Percentiles rank a stretch among this genome's conserved stretches.
phyloP scores from a whole-genome alignment of 2,888 invertebrate genomes.

The Nezara viridula region DNA sequence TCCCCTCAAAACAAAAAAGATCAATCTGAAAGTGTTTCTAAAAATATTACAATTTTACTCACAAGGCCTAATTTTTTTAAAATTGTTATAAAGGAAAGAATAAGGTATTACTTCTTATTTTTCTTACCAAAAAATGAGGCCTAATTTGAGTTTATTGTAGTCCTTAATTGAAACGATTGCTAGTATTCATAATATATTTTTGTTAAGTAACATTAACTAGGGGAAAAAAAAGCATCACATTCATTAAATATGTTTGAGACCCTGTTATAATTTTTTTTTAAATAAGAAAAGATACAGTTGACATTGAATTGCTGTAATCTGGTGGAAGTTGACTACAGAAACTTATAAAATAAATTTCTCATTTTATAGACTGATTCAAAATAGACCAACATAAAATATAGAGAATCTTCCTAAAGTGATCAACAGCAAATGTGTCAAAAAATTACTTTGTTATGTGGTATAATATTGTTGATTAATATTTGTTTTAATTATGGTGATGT shows the following conservation, averaged over 20 bases:
- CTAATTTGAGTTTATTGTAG: not conserved
- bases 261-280: no score
- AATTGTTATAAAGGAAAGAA: not conserved
- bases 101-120: not conserved
- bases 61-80: not conserved
- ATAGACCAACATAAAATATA: not conserved
- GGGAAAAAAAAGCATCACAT: not conserved
- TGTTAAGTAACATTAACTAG: not conserved
- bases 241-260: not conserved
- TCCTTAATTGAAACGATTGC: not conserved
- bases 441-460: not conserved
- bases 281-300: no score
- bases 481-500: not conserved
- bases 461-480: not conserved
- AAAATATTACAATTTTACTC: not conserved
- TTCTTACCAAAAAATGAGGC: not conserved
- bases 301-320: not conserved
- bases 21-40: no score
- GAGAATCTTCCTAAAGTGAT: not conserved
- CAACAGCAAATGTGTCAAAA: not conserved
- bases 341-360: not conserved
- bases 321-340: not conserved
- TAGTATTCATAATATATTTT: not conserved
- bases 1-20: no score
- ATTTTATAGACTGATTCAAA: slow-evolving; percentile 14